Conservation (phyloP, 2,113 vertebrate genomes). For the Rhabdomys dilectus region DNA sequence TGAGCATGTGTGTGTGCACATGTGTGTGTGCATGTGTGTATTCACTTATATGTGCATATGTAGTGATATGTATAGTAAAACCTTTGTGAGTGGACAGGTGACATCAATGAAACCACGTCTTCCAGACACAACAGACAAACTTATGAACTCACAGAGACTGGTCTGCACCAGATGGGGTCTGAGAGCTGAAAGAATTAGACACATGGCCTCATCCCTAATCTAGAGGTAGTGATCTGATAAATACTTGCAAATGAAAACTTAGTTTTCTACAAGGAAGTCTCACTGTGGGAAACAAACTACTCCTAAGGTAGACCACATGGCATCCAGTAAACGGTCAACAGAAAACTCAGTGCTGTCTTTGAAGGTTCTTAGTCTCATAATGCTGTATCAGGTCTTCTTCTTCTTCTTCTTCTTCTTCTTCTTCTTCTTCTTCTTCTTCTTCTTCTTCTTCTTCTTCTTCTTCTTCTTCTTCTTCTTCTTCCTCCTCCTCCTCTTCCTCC, state of each 20-base stretch:
- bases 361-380: neutral
- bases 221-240: neutral
- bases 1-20: too few relatives aligned
- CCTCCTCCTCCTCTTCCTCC: too few relatives aligned
- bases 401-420: too few relatives aligned
- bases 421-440: too few relatives aligned
- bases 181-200: neutral
- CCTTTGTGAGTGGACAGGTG: neutral
- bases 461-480: too few relatives aligned
- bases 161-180: neutral
- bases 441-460: too few relatives aligned
- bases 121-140: neutral
- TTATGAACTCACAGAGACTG: neutral
- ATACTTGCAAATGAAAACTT: neutral
- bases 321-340: neutral
- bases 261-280: neutral
- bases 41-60: too few relatives aligned
- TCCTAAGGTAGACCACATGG: neutral
- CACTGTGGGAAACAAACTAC: neutral
- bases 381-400: neutral
- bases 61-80: too few relatives aligned
- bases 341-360: neutral
- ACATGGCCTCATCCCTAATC: neutral
- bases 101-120: neutral
- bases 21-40: too few relatives aligned